Percentiles rank a stretch among this genome's conserved stretches.
Conservation (phyloP, 2,888 invertebrate genomes). For the Podabrus alpinus region DNA sequence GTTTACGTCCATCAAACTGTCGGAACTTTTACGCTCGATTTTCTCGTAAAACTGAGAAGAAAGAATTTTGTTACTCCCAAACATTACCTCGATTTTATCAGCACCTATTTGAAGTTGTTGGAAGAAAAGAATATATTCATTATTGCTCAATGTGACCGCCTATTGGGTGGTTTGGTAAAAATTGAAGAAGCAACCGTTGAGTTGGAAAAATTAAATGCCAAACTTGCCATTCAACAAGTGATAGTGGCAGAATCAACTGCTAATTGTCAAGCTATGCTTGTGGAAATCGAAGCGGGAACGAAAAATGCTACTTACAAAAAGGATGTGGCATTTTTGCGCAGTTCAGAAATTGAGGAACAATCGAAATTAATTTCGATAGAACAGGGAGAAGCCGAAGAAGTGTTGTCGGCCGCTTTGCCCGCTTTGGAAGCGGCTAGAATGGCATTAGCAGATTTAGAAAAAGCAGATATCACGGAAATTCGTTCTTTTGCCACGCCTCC, state of each 20-base stretch:
- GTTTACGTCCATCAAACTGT: slow-evolving; percentile 84
- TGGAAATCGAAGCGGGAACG: slow-evolving; percentile 75
- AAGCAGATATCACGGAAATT: slow-evolving; percentile 90
- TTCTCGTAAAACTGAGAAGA: slow-evolving; percentile 72
- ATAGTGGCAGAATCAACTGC: slow-evolving; percentile 76
- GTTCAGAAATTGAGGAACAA: slow-evolving; percentile 81
- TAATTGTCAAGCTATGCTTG: slow-evolving; percentile 78
- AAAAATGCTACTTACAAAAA: slow-evolving; percentile 77
- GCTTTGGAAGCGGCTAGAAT: slow-evolving; percentile 79
- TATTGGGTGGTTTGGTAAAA: slow-evolving; percentile 75
- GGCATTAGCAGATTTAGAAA: slow-evolving; percentile 82
- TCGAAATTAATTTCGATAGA: slow-evolving; percentile 78
- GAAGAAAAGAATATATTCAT: slow-evolving; percentile 71
- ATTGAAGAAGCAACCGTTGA: slow-evolving; percentile 87
- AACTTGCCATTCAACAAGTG: slow-evolving; percentile 80
- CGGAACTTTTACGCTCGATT: slow-evolving; percentile 72
- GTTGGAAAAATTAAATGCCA: slow-evolving; percentile 76
- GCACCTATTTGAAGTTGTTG: slow-evolving; percentile 75
- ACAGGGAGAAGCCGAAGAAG: slow-evolving; percentile 82
- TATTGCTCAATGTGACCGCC: slow-evolving; percentile 68
- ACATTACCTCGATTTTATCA: slow-evolving; percentile 87
- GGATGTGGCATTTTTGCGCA: slow-evolving; percentile 76
- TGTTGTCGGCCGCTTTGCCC: slow-evolving; percentile 80
- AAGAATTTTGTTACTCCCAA: slow-evolving; percentile 91
- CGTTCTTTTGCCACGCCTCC: slow-evolving; percentile 91